Base-by-base conservation (phyloP, 2,113 vertebrate genomes). In the Cheilinus undulatus region DNA sequence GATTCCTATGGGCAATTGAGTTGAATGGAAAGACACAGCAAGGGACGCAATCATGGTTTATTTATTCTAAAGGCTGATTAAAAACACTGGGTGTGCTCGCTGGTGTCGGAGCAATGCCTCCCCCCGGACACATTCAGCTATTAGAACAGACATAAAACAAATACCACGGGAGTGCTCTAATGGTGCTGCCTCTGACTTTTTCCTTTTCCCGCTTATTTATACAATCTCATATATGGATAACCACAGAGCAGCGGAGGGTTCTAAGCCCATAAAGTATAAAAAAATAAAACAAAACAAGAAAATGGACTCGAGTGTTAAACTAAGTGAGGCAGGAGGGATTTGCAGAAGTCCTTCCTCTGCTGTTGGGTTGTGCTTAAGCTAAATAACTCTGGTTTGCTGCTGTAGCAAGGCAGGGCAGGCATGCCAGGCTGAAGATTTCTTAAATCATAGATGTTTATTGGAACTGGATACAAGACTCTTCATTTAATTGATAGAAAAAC, bases 11-110 rank as follows among this genome's bases (percentile, higher is more conserved):
- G 71, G 66, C 52, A 51, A 57, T 84, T 75, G n/a, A 9, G 30
- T 49, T 63, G 49, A 50, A 42, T 60, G 45, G 69, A 52, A 80
- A 76, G 56, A 69, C 64, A 43, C 19, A 36, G 50, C 46, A 48
- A 34, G 19, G 61, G 27, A 57, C 72, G 71, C 70, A 56, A 59
- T 78, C 38, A 23, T 70, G 63, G 23, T 76, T 85, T 74, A 82
- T 88, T 82, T 83, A 76, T 85, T 82, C 76, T 65, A 77, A 75
- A 76, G 54, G 48, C 74, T 85, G 52, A 87, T 85, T 85, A 73
- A 79, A 83, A 79, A 53, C 23, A 51, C 20, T 13, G 69, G 59
- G 69, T 70, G 51, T 64, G 60, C 46, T 74, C 4, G 45, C 71
- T 20, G 53, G 48, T 19, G 19, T 54, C 27, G 10, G 24, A 61